Conservation (phyloP, 2,113 vertebrate genomes). For the Agapornis roseicollis region DNA sequence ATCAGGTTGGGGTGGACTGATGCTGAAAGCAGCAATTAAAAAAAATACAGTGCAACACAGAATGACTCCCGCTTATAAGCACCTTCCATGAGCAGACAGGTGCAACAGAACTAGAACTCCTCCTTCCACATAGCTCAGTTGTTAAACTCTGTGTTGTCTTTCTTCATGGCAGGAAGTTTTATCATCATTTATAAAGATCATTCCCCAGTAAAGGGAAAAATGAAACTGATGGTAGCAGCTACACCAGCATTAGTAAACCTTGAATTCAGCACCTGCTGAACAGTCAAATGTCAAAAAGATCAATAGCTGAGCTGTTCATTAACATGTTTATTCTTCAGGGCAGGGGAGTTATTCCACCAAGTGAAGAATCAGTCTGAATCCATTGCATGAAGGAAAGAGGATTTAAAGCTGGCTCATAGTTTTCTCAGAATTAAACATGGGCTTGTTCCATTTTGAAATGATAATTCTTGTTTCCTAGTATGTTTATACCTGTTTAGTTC, state of each 20-base stretch:
- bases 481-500: not conserved
- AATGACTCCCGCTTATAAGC: not conserved
- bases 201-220: not conserved
- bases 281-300: conserved; percentile 25
- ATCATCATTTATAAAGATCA: not conserved
- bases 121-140: not conserved
- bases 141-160: not conserved
- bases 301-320: not conserved
- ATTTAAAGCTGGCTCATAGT: not conserved
- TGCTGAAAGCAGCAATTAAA: not conserved
- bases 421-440: not conserved
- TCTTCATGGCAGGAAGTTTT: not conserved
- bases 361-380: not conserved
- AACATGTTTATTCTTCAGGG: not conserved
- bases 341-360: not conserved
- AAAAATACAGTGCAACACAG: not conserved
- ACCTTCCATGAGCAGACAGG: not conserved
- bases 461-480: not conserved
- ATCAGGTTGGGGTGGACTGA: not conserved
- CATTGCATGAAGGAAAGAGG: not conserved
- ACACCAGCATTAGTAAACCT: not conserved
- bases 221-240: not conserved
- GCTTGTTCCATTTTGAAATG: not conserved
- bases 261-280: not conserved
- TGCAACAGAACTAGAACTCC: not conserved